These are phyloP conservation scores for Gambelia wislizenii DNA, from an alignment of 2,797 vertebrate species.

Conservation along the genomic window DNA sequence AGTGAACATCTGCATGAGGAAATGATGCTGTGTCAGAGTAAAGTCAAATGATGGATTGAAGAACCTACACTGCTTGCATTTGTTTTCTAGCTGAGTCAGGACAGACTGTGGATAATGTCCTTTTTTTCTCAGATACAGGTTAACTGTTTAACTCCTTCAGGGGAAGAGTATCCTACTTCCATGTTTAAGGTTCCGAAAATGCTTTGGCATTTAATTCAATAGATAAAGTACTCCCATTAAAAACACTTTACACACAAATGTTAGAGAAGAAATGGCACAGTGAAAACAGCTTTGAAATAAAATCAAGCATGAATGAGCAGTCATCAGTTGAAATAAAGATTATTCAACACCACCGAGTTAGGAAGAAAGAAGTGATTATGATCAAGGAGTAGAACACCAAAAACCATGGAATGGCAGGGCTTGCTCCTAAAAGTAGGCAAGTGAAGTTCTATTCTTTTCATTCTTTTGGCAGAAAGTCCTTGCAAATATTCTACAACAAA, in stretches of 20 bases:
- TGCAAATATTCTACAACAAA: not conserved
- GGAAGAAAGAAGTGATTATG: rapidly evolving
- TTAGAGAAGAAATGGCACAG: not conserved
- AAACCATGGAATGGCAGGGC: slow-evolving; percentile 20
- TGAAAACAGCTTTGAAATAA: not conserved
- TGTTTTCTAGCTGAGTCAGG: not conserved
- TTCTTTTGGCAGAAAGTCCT: not conserved
- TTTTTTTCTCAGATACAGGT: not conserved
- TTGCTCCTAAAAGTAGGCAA: slow-evolving; percentile 15
- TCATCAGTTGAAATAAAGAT: not conserved
- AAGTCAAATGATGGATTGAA: not conserved
- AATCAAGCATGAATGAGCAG: not conserved
- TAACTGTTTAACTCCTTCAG: not conserved
- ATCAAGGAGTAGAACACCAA: not conserved
- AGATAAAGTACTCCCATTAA: too few relatives aligned
- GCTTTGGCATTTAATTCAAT: not conserved
- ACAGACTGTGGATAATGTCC: not conserved
- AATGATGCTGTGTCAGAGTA: not conserved
- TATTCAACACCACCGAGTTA: not conserved
- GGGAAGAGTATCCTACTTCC: not conserved
- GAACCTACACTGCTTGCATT: not conserved
- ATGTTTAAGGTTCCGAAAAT: not conserved
- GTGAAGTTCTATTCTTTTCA: not conserved
- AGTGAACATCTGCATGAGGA: not conserved
- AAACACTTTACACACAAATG: not conserved